Evolutionary conservation across 2,888 invertebrate genomes (phyloP).

Genomic region (Amiota mariae): DNA sequence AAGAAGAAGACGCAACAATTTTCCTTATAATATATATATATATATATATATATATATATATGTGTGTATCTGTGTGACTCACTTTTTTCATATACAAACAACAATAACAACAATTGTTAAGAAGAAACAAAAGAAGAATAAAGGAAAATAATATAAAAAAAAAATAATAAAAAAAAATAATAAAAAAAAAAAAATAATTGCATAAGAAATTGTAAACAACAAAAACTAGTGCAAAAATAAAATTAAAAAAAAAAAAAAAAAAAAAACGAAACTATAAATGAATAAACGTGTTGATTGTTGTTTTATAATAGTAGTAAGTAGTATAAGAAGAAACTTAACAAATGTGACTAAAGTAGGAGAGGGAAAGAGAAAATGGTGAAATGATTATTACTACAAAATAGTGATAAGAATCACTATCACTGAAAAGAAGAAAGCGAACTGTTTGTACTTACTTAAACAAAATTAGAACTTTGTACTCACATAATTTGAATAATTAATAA

Average conservation of each 20-base stretch:
- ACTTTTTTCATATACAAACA: neutral
- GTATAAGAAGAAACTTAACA: too few species aligned
- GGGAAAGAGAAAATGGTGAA: too few species aligned
- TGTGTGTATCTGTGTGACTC: slow-evolving; percentile 1
- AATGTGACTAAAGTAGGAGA: too few species aligned
- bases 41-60: neutral
- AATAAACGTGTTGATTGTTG: neutral
- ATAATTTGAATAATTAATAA: too few species aligned
- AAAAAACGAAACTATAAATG: neutral
- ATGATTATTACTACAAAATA: too few species aligned
- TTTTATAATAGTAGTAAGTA: neutral
- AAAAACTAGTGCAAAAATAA: neutral
- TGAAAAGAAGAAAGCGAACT: too few species aligned
- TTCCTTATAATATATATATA: too few species aligned
- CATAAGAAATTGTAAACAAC: slow-evolving; percentile 13
- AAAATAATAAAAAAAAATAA: too few species aligned
- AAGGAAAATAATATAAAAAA: neutral
- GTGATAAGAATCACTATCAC: too few species aligned
- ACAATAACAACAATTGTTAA: neutral
- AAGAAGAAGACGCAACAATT: neutral
- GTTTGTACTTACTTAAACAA: too few species aligned
- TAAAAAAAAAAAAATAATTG: neutral
- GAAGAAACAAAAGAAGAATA: neutral
- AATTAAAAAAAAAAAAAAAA: neutral
- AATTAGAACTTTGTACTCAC: too few species aligned